Base-by-base conservation (phyloP, 2,888 invertebrate genomes). In the Tupiocoris notatus region DNA sequence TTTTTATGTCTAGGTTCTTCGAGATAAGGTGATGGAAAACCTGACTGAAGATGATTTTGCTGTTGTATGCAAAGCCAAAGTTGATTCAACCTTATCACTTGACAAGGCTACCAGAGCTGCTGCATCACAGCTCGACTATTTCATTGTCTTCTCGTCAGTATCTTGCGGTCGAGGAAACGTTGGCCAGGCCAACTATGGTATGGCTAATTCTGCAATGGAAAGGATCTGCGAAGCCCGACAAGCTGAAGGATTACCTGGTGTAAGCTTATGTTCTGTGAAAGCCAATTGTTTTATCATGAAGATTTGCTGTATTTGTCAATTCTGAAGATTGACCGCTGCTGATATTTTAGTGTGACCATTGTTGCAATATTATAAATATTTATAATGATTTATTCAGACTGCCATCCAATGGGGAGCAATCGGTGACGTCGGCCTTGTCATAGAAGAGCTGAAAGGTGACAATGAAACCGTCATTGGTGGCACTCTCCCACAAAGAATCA, bases 401-500 rank as follows among this genome's bases (percentile, higher is more conserved):
- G 96, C 98, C 59, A 94, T 99, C 81, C 98, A 99, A 85, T 99
- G 98, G 98, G 99, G 99, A 80, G 98, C 98, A 78, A 94, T 99
- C 82, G 98, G 97, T 77, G 98, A 99, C 84, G 97, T 97, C 59
- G 98, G 98, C 73, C 88, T 98, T 75, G 89, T 98, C 78, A 86
- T 93, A 82, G 95, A 96, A 82, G 92, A 91, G 63, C 92, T 96
- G 89, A 93, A 95, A 64, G 93, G 95, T 67, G 91, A 89, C 80
- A 96, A 96, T 84, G 94, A 95, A 71, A 91, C 92, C 0, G 94
- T 94, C 81, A 92, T 98, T 80, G 96, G 96, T 78, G 98, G 98
- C 80, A 98, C 98, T 9, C 84, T 97, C 81, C 98, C 98, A 16
- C 98, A 99, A 86, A 89, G 96, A 81, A 95, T 99, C 87, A 86